phyloP scores from a whole-genome alignment of 2,797 vertebrate species.

The Parotocinclus haroldoi region DNA sequence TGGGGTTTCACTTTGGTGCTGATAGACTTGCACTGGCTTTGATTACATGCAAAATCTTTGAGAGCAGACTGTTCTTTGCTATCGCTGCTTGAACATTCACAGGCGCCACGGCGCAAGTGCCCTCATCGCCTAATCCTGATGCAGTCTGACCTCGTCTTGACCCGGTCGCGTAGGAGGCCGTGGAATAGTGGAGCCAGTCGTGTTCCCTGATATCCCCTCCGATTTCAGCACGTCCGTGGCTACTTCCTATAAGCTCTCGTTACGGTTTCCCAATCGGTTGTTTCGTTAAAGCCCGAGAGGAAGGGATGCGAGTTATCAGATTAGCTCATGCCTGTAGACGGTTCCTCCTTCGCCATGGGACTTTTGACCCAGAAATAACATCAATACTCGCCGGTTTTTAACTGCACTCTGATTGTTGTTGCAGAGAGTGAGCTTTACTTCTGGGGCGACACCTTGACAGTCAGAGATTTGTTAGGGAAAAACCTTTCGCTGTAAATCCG shows the following conservation, averaged over 20 bases:
- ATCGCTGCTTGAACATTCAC: background rate
- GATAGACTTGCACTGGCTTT: conserved; percentile 36
- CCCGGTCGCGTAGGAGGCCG: background rate
- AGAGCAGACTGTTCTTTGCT: conserved; percentile 9
- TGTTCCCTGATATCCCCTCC: conserved; percentile 1
- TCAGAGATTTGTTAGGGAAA: too few relatives aligned
- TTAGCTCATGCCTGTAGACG: background rate
- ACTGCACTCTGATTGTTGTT: too few relatives aligned
- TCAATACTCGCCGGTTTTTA: too few relatives aligned
- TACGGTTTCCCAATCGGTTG: background rate
- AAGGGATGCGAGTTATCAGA: background rate
- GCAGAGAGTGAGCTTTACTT: too few relatives aligned
- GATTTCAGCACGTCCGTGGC: background rate
- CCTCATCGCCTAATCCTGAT: conserved; percentile 1
- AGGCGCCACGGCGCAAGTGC: background rate
- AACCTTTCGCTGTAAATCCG: too few relatives aligned
- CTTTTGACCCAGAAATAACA: too few relatives aligned
- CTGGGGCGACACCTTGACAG: too few relatives aligned
- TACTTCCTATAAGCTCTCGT: background rate
- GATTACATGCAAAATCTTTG: background rate
- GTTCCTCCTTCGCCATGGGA: background rate
- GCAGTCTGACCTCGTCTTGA: conserved; percentile 5
- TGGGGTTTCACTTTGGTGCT: too few relatives aligned
- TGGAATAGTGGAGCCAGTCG: conserved; percentile 5
- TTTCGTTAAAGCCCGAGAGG: background rate